Percentiles rank a stretch among this genome's conserved stretches.
phyloP scores from a whole-genome alignment of 2,888 invertebrate species.

The Caenorhabditis imperialis region DNA sequence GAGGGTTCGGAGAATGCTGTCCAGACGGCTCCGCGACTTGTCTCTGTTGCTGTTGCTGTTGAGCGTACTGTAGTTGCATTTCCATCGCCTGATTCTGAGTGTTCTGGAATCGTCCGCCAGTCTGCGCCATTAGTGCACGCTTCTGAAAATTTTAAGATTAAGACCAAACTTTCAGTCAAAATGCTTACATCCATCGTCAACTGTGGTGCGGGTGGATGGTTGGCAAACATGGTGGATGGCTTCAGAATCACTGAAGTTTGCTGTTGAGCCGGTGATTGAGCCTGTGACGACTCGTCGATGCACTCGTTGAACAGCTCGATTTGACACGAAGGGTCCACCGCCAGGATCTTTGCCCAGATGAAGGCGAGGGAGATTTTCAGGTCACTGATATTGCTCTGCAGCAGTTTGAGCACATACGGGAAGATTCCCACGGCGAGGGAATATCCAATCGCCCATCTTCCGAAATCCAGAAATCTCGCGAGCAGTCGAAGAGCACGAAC shows the following conservation, averaged over 20 bases:
- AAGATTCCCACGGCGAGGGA: constrained; percentile 96
- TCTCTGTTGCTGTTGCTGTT: constrained; percentile 12
- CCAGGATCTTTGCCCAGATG: constrained; percentile 97
- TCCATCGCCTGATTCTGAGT: constrained; percentile 32
- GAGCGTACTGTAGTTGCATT: constrained; percentile 35
- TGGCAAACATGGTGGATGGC: constrained; percentile 23
- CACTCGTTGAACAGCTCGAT: constrained; percentile 83
- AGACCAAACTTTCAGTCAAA: not conserved
- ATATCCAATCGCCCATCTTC: constrained; percentile 89
- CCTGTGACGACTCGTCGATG: constrained; percentile 21
- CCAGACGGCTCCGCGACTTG: not conserved
- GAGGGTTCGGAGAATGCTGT: not conserved
- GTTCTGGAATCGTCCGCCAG: constrained; percentile 2
- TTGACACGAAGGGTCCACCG: constrained; percentile 95
- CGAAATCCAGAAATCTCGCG: constrained; percentile 92
- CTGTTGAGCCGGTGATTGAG: constrained; percentile 12
- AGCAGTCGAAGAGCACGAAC: constrained; percentile 93
- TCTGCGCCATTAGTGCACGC: constrained; percentile 11
- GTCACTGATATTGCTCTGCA: constrained; percentile 86
- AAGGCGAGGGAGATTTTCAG: constrained; percentile 93
- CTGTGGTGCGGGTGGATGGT: constrained; percentile 22
- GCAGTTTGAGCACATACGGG: constrained; percentile 92
- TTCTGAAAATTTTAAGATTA: constrained; percentile 16
- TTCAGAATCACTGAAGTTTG: constrained; percentile 2
- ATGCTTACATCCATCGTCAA: constrained; percentile 16